phyloP scores from a whole-genome alignment of 2,888 invertebrate species.

The Ophion obscuratus region DNA sequence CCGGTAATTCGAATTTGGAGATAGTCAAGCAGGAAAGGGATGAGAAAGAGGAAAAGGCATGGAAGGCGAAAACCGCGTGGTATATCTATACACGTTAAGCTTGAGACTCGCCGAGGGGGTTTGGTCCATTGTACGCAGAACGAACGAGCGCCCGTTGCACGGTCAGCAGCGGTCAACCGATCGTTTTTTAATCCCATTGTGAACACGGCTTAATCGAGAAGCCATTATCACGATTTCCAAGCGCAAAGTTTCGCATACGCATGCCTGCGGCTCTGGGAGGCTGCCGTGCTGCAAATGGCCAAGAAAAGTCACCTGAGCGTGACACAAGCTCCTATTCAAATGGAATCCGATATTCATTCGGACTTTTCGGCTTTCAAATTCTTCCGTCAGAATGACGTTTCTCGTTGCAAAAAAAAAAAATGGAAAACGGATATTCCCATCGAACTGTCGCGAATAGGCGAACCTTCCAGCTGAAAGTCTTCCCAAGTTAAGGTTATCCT shows the following conservation, averaged over 20 bases:
- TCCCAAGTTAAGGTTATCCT: too few species aligned
- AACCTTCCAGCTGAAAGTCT: too few species aligned
- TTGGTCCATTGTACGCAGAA: constrained; percentile 38
- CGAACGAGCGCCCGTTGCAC: constrained; percentile 74
- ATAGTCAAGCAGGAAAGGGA: constrained; percentile 29
- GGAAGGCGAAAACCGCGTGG: constrained; percentile 35
- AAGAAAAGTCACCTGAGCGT: not conserved
- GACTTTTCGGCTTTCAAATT: not conserved
- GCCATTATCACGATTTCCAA: constrained; percentile 75
- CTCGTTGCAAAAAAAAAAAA: too few species aligned
- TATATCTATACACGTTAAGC: constrained; percentile 42
- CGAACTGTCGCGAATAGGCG: too few species aligned
- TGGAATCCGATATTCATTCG: not conserved
- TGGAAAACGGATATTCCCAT: too few species aligned
- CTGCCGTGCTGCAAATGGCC: not conserved
- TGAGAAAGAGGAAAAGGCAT: not conserved
- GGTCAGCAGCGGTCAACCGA: constrained; percentile 83
- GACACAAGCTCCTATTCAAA: not conserved
- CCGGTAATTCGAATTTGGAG: constrained; percentile 55
- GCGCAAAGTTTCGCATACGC: constrained; percentile 51
- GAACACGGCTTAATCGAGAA: constrained; percentile 82
- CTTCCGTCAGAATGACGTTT: not conserved
- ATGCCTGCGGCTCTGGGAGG: not conserved
- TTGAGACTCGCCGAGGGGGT: constrained; percentile 51
- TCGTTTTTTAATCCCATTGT: constrained; percentile 83